Conservation (phyloP, 2,888 invertebrate species). For the Stictocephala bisonia region DNA sequence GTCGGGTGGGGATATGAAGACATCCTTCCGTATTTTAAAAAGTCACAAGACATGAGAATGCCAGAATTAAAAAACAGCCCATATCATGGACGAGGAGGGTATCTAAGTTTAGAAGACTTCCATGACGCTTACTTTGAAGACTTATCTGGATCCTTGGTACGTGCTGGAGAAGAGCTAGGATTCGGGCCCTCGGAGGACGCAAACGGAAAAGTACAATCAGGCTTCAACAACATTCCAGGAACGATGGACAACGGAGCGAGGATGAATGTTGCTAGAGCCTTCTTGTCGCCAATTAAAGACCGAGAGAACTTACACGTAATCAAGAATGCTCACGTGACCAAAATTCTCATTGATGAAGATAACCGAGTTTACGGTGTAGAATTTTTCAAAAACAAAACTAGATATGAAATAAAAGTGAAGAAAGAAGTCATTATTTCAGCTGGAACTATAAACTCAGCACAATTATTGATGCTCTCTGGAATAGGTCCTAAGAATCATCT, state of each 20-base stretch:
- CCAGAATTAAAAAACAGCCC: constrained; percentile 72
- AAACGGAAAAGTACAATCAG: constrained; percentile 71
- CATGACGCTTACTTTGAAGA: constrained; percentile 77
- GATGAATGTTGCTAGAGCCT: constrained; percentile 63
- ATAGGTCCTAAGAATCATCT: constrained; percentile 56
- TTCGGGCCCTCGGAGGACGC: constrained; percentile 70
- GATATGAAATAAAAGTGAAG: constrained; percentile 68
- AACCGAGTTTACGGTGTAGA: constrained; percentile 70
- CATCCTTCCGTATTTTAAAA: constrained; percentile 66
- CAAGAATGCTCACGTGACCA: constrained; percentile 60
- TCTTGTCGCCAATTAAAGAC: constrained; percentile 57
- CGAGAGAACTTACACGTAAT: constrained; percentile 60
- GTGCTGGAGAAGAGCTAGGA: constrained; percentile 83
- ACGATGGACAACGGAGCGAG: constrained; percentile 74
- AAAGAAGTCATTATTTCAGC: constrained; percentile 63
- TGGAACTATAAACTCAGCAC: constrained; percentile 55
- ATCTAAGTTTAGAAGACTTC: constrained; percentile 83
- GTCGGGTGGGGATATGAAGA: constrained; percentile 70
- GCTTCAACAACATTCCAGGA: constrained; percentile 71
- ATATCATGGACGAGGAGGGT: constrained; percentile 81
- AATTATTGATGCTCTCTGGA: constrained; percentile 58
- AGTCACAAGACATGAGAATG: constrained; percentile 73
- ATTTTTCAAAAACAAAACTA: constrained; percentile 67
- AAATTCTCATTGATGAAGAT: constrained; percentile 55
- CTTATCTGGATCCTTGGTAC: constrained; percentile 80